Conservation (phyloP, 2,797 vertebrate genomes). For the Hipposideros larvatus region DNA sequence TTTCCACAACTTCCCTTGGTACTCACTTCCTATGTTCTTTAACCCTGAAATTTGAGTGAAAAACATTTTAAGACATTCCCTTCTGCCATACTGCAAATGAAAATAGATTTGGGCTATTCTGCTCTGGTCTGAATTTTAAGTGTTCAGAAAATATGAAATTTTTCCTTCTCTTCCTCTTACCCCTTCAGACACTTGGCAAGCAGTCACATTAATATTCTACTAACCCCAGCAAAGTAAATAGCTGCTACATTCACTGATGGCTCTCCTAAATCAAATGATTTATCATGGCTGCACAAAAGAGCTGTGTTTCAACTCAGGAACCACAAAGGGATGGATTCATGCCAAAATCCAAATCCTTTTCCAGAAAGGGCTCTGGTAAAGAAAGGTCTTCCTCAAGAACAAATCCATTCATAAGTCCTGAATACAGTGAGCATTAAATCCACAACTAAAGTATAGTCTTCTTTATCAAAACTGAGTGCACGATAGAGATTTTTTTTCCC, state of each 20-base stretch:
- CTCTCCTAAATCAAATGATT: conserved; percentile 60
- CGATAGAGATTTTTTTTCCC: background rate
- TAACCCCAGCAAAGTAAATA: conserved; percentile 39
- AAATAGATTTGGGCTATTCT: conserved; percentile 16
- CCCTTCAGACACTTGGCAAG: background rate
- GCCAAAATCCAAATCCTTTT: conserved; percentile 57
- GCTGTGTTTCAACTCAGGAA: background rate
- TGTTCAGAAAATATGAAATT: conserved; percentile 44
- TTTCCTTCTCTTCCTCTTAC: conserved; percentile 40
- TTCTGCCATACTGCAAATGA: conserved; percentile 21
- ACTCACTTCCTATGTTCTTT: background rate
- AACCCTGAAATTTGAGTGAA: conserved; percentile 3
- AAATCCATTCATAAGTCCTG: conserved; percentile 49
- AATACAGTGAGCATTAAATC: conserved; percentile 10
- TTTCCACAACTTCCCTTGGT: background rate
- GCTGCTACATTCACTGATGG: conserved; percentile 14
- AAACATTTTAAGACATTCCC: background rate
- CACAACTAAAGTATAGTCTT: background rate
- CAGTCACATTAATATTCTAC: conserved; percentile 39
- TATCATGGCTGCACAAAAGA: conserved; percentile 30
- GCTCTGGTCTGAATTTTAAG: conserved; percentile 53
- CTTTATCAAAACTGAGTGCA: conserved; percentile 12
- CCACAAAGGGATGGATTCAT: background rate
- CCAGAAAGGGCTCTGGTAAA: conserved; percentile 8
- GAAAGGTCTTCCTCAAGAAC: conserved; percentile 22